Evolutionary conservation across 1,140 invertebrate genomes (phyloP).

Genomic region (Rhagoletis zephyria): DNA sequence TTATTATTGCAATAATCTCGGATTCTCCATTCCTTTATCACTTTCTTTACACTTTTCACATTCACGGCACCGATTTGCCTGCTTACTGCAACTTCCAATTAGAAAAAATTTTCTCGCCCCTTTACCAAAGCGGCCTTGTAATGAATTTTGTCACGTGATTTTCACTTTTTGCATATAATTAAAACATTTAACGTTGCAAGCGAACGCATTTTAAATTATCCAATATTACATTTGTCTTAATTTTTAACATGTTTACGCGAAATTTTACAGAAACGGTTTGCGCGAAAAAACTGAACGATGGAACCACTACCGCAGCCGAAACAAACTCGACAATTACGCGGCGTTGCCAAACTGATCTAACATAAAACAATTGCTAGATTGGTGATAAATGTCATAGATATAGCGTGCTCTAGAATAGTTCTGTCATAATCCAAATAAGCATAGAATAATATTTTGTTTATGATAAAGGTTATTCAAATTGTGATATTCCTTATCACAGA

Average conservation of each 20-base stretch:
- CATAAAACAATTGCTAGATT: not conserved
- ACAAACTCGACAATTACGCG: slow-evolving; percentile 26
- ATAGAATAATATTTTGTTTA: too few species aligned
- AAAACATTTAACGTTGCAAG: slow-evolving; percentile 10
- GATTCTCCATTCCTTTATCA: slow-evolving; percentile 35
- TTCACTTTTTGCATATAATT: slow-evolving; percentile 12
- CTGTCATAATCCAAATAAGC: too few species aligned
- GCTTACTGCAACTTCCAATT: slow-evolving; percentile 19
- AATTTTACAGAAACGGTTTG: slow-evolving; percentile 32
- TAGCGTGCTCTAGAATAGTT: too few species aligned
- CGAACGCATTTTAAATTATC: not conserved
- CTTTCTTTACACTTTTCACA: slow-evolving; percentile 13
- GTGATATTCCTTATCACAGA: too few species aligned
- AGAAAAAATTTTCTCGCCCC: not conserved
- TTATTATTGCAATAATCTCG: slow-evolving; percentile 40
- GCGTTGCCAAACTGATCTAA: not conserved
- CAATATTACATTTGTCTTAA: slow-evolving; percentile 31
- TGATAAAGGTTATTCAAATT: too few species aligned
- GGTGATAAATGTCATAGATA: too few species aligned
- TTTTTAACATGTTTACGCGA: slow-evolving; percentile 50
- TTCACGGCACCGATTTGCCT: slow-evolving; percentile 27
- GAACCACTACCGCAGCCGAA: slow-evolving; percentile 32
- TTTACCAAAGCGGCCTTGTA: not conserved
- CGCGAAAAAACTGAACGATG: slow-evolving; percentile 36
- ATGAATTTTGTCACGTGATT: slow-evolving; percentile 41